A percentile compares a stretch with the other conserved stretches of the same genome.
Evolutionary conservation across 2,888 invertebrate species (phyloP).

Genomic region (Drosophila affinis): DNA sequence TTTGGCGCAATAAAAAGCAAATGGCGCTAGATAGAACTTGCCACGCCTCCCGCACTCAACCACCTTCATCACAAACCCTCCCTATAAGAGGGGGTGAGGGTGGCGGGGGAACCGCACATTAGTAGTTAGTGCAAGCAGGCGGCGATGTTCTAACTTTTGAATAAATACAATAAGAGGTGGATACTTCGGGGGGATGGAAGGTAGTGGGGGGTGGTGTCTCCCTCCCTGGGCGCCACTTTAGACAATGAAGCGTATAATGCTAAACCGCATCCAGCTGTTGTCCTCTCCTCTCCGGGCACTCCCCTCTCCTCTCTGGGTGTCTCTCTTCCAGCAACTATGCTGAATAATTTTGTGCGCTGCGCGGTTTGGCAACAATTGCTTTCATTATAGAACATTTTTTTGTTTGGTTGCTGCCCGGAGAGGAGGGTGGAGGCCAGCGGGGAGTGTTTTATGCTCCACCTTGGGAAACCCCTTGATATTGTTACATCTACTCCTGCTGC

Average conservation of each 20-base stretch:
- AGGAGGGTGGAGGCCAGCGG: not conserved
- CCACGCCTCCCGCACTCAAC: constrained; percentile 48
- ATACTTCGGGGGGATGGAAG: not conserved
- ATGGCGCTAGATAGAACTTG: constrained; percentile 71
- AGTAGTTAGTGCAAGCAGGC: constrained; percentile 80
- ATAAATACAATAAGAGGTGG: constrained; percentile 71
- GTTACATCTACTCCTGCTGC: constrained; percentile 46
- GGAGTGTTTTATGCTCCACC: constrained; percentile 50
- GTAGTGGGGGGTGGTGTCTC: not conserved
- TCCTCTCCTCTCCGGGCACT: not conserved
- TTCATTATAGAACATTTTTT: constrained; percentile 73
- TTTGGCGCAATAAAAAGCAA: constrained; percentile 75
- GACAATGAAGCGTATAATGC: constrained; percentile 80
- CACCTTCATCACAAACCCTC: constrained; percentile 13
- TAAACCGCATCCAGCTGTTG: constrained; percentile 70
- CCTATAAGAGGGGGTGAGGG: not conserved
- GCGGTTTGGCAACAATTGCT: constrained; percentile 80
- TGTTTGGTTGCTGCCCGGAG: constrained; percentile 5
- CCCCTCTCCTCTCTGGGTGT: not conserved
- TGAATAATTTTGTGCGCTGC: constrained; percentile 75
- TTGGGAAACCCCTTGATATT: constrained; percentile 70
- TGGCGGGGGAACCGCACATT: constrained; percentile 67
- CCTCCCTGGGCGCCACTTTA: constrained; percentile 76
- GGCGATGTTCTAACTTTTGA: constrained; percentile 74
- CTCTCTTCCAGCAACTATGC: constrained; percentile 51